Evolutionary conservation across 2,888 invertebrate species (phyloP), one percentile per base, ranked within the genome.

Genomic region (Neocrepidodera transversa): DNA sequence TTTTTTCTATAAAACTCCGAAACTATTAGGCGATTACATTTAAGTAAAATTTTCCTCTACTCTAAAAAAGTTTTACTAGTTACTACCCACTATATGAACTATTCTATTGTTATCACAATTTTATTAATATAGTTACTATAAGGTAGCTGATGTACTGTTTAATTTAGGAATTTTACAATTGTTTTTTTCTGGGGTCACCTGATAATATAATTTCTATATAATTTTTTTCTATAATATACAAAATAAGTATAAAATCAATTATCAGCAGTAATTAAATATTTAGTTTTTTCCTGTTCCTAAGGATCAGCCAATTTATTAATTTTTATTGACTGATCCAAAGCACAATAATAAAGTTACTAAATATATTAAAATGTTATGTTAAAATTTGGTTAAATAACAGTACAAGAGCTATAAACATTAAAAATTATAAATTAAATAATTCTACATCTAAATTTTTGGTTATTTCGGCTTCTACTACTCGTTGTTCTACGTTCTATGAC

Each of bases 401-500:
- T 45, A 54, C 45, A 54, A 7, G 20, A 43, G 52, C 51, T 58
- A 56, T 48, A 53, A 53, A 65, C 54, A 65, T 56, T 28, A 3
- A 45, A 45, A 28, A 16, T 45, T 17, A 38, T 17, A 38, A 38
- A 16, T 45, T 11, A 45, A 28, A 14, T 26, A 23, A 61, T 26
- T 60, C 57, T 57, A 54, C 32, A 32, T 14, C 56, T 60, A 62
- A 48, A 50, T 28, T 56, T 51, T 56, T 58, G 63, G 60, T 60
- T 61, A 64, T 57, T 35, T 59, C 45, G 49, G 58, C 62, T 60
- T n/a, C n/a, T n/a, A n/a, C 65, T 65, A 60, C 63, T 30, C 10
- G 18, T 36, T 58, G 28, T 57, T 5, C 67, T 70, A 65, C 68
- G 57, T 52, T n/a, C 66, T 72, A 72, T 68, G 65, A 66, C 64